Evolutionary conservation across 2,888 invertebrate genomes (phyloP).

Genomic region (Neria commutata): DNA sequence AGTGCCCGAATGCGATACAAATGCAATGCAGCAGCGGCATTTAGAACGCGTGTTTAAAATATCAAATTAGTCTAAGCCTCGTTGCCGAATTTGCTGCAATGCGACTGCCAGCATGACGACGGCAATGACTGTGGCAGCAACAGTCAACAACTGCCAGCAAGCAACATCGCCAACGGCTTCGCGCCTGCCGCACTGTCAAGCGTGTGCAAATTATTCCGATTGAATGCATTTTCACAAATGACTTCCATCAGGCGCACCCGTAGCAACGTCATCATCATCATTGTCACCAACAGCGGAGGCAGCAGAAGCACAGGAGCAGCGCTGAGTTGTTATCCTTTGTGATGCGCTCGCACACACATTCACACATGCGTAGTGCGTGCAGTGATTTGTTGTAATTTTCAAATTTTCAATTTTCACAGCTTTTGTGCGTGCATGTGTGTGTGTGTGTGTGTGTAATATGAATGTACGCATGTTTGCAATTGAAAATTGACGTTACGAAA

Average conservation of each 20-base stretch:
- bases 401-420: not conserved
- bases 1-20: not conserved
- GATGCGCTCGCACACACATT: not conserved
- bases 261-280: not conserved
- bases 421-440: not conserved
- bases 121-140: not conserved
- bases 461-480: not conserved
- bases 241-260: conserved; percentile 29
- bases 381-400: not conserved
- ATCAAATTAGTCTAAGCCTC: conserved; percentile 27
- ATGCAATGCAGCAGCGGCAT: not conserved
- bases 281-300: not conserved
- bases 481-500: not conserved
- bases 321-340: no score
- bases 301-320: no score
- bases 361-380: not conserved
- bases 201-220: conserved; percentile 39
- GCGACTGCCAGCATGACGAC: not conserved
- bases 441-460: not conserved
- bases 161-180: conserved; percentile 11
- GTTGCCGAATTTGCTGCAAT: conserved; percentile 10
- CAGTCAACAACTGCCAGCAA: conserved; percentile 1
- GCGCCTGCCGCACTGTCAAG: conserved; percentile 11
- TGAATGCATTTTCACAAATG: conserved; percentile 40
- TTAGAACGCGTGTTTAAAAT: conserved; percentile 31